Percentiles rank a stretch among this genome's conserved stretches.
Evolutionary conservation across 2,797 vertebrate species (phyloP).

Genomic region (Leptodactylus fallax): DNA sequence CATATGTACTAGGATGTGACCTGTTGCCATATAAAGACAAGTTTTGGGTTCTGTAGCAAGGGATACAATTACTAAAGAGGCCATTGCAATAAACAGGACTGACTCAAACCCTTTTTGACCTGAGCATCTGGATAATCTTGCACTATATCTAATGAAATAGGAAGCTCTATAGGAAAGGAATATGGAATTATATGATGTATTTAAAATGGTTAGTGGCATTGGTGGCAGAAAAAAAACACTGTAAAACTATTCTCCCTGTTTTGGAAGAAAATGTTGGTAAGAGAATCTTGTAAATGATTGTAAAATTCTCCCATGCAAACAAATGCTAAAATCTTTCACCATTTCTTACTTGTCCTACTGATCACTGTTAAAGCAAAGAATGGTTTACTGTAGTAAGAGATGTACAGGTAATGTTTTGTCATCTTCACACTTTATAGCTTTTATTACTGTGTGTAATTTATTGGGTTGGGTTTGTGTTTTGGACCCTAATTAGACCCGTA

Average conservation of each 20-base stretch:
- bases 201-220: no score
- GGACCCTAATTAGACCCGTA: neutral
- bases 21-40: no score
- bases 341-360: neutral
- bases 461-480: neutral
- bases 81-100: neutral
- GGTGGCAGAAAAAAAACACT: no score
- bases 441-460: neutral
- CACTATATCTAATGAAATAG: neutral
- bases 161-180: no score
- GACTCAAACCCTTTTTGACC: neutral
- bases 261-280: no score
- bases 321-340: neutral
- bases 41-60: neutral
- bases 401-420: neutral
- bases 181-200: no score
- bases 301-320: neutral
- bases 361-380: neutral
- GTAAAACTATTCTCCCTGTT: no score
- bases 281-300: no score
- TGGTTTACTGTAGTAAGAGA: neutral
- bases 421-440: neutral
- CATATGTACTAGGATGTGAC: no score
- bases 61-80: neutral
- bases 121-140: neutral